Evolutionary conservation across 1,140 invertebrate genomes (phyloP), one percentile per base, ranked within the genome.

Genomic region (Bradysia coprophila): DNA sequence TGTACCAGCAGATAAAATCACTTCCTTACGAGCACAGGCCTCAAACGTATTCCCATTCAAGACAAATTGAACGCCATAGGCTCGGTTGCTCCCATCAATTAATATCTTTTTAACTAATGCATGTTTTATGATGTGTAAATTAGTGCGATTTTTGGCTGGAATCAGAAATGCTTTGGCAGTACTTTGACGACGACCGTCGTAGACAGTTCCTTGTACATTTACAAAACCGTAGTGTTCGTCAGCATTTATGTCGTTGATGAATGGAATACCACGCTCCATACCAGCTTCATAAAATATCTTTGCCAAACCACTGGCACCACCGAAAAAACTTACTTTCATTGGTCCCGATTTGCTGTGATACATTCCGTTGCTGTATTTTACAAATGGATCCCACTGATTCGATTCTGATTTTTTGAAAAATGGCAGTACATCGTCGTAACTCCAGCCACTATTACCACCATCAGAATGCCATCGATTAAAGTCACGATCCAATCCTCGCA

Each of bases 351-450:
- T 68, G 49, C 68, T 69, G 49, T 79, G 80, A 49, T 78, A 81
- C 78, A 81, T 6, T 69, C 69, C 32, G 54, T 46, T 45, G 61
- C 63, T 13, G 62, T 61, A 60, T 53, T 51, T 38, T 64, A 64
- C 24, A 68, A 72, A 34, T 16, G 32, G 32, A 4, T 34, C 18
- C 28, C 28, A 31, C 13, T 34, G 32, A 34, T 34, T 74, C 40
- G 73, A 71, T 62, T 87, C 83, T 3, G 78, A 62, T 56, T 85
- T 89, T 49, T 76, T 76, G 53, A 87, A 90, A 51, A 88, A 90
- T 0, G 79, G 80, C 5, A 86, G 50, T 0, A 88, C 73, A 15
- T 84, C 73, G 13, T 81, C 65, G 64, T 76, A 93, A 13, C 75
- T 73, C 90, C 89, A 94, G 1, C 76, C 81, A 1, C 60, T 48